Evolutionary conservation across 1,140 invertebrate species (phyloP).

Genomic region (Caerostris darwini): DNA sequence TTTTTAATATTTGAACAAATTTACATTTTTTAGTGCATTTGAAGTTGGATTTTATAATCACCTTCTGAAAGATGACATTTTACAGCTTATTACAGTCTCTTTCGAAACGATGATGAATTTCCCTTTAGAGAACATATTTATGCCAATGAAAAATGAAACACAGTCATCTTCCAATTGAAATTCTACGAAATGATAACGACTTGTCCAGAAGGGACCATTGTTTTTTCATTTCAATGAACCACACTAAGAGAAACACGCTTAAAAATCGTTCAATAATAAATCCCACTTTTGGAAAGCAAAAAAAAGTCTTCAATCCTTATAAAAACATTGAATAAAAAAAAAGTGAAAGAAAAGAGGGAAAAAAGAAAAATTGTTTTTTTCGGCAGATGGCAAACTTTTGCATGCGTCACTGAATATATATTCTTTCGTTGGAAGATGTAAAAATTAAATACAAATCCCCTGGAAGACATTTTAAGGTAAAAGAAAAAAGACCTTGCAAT

Average conservation of each 20-base stretch:
- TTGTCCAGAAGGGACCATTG: not conserved
- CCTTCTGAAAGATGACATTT: too few species aligned
- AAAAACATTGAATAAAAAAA: too few species aligned
- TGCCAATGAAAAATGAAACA: not conserved
- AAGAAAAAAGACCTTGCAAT: not conserved
- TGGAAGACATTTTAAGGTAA: not conserved
- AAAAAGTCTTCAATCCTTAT: not conserved
- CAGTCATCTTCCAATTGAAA: not conserved
- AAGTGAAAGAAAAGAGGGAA: not conserved
- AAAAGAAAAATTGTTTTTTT: not conserved
- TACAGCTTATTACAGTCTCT: too few species aligned
- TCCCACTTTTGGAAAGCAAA: not conserved
- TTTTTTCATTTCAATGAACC: not conserved
- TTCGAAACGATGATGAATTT: not conserved
- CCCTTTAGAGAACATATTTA: not conserved
- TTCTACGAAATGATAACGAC: not conserved
- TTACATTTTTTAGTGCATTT: too few species aligned
- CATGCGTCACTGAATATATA: not conserved
- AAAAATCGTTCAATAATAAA: not conserved
- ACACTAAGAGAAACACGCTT: not conserved
- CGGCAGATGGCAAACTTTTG: not conserved
- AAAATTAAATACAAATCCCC: constrained; percentile 50
- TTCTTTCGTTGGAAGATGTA: not conserved
- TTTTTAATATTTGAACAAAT: too few species aligned
- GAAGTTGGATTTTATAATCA: too few species aligned